Evolutionary conservation across 2,113 vertebrate species (phyloP).

Genomic region (Bothrops jararaca): DNA sequence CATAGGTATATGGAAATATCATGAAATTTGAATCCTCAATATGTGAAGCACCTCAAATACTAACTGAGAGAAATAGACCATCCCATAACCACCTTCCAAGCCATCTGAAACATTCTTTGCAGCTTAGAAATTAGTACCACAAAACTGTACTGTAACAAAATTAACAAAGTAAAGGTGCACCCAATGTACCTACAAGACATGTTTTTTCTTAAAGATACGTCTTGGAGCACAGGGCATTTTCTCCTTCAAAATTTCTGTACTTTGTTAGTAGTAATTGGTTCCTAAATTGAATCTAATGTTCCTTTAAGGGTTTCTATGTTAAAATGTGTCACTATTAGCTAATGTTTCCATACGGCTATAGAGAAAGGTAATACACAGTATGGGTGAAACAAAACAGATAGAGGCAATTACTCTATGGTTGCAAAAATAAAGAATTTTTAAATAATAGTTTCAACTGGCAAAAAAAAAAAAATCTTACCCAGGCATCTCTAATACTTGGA

Average conservation of each 20-base stretch:
- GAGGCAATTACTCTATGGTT: background rate
- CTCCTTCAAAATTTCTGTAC: conserved; percentile 26
- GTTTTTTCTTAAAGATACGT: background rate
- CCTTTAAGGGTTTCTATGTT: conserved; percentile 8
- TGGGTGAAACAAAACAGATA: background rate
- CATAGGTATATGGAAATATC: background rate
- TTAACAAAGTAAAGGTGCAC: background rate
- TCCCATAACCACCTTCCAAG: background rate
- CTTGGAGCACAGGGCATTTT: conserved; percentile 12
- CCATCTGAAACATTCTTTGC: background rate
- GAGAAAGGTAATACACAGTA: background rate
- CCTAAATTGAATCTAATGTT: background rate
- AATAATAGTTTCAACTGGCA: background rate
- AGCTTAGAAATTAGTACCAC: background rate
- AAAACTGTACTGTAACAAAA: background rate
- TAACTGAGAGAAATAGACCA: background rate
- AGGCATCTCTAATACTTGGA: background rate
- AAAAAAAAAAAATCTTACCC: background rate
- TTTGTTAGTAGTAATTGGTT: conserved; percentile 35
- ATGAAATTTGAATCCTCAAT: background rate
- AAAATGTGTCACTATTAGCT: background rate
- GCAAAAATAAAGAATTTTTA: background rate
- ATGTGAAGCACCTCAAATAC: too few species aligned
- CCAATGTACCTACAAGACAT: background rate
- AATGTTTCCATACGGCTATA: background rate